Evolutionary conservation across 2,797 vertebrate species (phyloP).

Genomic region (Buphagus erythrorhynchus): DNA sequence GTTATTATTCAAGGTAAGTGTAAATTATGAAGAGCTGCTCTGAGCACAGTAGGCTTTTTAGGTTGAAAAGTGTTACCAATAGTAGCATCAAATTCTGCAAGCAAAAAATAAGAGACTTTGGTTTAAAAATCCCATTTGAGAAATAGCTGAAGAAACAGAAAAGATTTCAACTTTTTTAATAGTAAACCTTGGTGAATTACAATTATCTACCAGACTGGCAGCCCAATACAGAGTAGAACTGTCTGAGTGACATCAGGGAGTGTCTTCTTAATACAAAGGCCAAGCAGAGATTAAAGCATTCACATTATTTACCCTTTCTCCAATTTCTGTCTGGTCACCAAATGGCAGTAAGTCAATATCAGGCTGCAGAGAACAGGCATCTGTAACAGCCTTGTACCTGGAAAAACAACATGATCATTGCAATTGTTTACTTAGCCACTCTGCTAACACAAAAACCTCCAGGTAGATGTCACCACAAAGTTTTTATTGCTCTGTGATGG

Average conservation of each 20-base stretch:
- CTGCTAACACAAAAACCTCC: neutral
- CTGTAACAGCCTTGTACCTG: conserved; percentile 97
- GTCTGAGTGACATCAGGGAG: neutral
- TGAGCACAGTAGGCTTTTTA: neutral
- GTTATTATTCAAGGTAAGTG: neutral
- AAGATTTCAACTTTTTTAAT: neutral
- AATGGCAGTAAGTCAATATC: conserved; percentile 97
- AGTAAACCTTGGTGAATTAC: neutral
- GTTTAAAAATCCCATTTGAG: neutral
- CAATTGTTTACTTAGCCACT: neutral
- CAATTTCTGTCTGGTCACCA: conserved; percentile 98
- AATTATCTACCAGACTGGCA: neutral
- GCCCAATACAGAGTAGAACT: neutral
- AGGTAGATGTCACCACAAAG: neutral
- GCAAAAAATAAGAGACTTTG: neutral
- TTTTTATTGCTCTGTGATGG: neutral
- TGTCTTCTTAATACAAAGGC: neutral
- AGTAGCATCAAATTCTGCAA: neutral
- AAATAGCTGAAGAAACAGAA: neutral
- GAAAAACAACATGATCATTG: neutral
- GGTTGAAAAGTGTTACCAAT: neutral
- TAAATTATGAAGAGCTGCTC: neutral
- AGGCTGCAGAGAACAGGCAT: conserved; percentile 96
- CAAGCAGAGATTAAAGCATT: neutral
- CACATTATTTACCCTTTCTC: conserved; percentile 86